phyloP scores from a whole-genome alignment of 2,888 invertebrate species.

The Aleiodes leptofemur region DNA sequence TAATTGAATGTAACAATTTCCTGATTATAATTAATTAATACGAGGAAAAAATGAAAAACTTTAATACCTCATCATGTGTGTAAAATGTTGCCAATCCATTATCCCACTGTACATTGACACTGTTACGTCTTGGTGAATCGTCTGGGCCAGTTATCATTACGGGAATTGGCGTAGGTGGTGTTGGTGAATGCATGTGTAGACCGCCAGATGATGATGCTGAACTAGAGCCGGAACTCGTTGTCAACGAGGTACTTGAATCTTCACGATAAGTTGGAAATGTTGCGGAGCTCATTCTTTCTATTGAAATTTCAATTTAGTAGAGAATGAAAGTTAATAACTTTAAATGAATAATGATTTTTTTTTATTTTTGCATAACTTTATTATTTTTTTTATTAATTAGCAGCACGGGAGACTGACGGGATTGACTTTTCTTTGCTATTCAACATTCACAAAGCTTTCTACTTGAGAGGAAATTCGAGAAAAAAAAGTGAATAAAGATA shows the following conservation, averaged over 20 bases:
- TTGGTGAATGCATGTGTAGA: constrained; percentile 79
- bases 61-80: constrained; percentile 63
- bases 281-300: constrained; percentile 73
- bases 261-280: constrained; percentile 76
- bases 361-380: too few relatives aligned
- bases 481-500: constrained; percentile 12
- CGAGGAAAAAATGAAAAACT: not conserved
- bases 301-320: constrained; percentile 23
- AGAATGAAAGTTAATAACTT: constrained; percentile 26
- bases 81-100: constrained; percentile 66
- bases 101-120: constrained; percentile 55
- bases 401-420: too few relatives aligned
- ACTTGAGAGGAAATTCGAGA: not conserved
- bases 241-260: constrained; percentile 81
- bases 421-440: too few relatives aligned
- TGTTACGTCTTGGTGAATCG: constrained; percentile 64
- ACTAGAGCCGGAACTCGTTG: constrained; percentile 73
- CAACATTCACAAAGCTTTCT: constrained; percentile 1
- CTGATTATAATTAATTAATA: constrained; percentile 18
- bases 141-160: constrained; percentile 75
- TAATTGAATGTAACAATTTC: constrained; percentile 27
- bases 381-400: too few relatives aligned
- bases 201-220: constrained; percentile 69
- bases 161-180: constrained; percentile 75
- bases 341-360: not conserved